These are phyloP conservation scores for Megaceryle maxima DNA, from an alignment of 2,113 vertebrate species.

Conservation along the genomic window DNA sequence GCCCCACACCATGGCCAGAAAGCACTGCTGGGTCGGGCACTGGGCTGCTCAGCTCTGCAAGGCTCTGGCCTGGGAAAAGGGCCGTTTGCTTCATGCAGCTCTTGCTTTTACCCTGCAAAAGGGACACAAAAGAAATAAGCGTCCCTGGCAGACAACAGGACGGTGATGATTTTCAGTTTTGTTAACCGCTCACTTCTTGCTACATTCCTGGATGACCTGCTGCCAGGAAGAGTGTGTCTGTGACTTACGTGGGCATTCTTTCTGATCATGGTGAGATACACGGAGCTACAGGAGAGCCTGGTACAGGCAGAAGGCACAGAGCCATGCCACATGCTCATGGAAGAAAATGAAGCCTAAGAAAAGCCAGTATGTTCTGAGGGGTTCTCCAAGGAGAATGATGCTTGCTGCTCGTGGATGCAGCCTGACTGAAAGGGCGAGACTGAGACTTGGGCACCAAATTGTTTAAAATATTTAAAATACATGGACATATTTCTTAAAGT, in stretches of 20 bases:
- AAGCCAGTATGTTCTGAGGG: background rate
- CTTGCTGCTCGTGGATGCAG: background rate
- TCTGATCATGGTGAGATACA: background rate
- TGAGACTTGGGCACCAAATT: background rate
- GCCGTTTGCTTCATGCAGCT: fast-evolving
- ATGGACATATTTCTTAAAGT: background rate
- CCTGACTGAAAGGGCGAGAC: background rate
- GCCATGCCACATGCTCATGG: background rate
- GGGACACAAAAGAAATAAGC: background rate
- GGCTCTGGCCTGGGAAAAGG: background rate
- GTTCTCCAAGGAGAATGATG: background rate
- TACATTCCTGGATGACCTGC: background rate
- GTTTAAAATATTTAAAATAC: background rate
- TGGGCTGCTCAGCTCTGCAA: background rate
- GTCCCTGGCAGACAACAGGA: background rate
- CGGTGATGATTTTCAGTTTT: background rate
- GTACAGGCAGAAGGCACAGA: background rate
- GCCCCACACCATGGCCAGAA: background rate
- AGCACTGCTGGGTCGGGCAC: fast-evolving
- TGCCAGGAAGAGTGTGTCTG: fast-evolving
- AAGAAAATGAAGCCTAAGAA: background rate
- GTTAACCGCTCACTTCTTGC: background rate
- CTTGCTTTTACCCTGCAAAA: background rate
- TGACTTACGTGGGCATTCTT: background rate
- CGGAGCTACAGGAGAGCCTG: background rate